Conservation (phyloP, 2,113 vertebrate species). For the Bubalus kerabau region DNA sequence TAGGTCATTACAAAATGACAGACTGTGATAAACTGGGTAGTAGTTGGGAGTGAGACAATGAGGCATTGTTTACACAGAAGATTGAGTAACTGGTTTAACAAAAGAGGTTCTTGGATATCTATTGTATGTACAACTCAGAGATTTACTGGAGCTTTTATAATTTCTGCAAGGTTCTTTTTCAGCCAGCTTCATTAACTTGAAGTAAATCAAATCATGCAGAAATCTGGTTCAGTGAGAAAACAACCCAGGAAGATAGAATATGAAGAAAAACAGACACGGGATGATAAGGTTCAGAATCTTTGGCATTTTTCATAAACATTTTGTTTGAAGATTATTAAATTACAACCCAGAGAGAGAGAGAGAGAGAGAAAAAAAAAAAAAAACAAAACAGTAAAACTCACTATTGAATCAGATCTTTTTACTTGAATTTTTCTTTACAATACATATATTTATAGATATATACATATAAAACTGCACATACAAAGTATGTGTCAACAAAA, state of each 20-base stretch:
- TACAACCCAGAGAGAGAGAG: constrained; percentile 34
- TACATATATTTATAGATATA: constrained; percentile 5
- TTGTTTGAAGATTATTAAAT: constrained; percentile 75
- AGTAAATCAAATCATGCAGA: constrained; percentile 84
- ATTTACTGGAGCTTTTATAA: constrained; percentile 82
- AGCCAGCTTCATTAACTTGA: constrained; percentile 82
- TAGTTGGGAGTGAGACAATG: constrained; percentile 73
- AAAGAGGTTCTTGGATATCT: constrained; percentile 75
- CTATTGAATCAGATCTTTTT: constrained; percentile 65
- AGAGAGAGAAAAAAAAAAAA: background rate
- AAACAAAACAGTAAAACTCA: background rate
- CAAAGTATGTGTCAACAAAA: constrained; percentile 57
- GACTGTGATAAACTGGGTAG: constrained; percentile 76
- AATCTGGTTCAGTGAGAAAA: constrained; percentile 77
- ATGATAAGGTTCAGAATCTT: constrained; percentile 79
- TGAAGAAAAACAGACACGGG: constrained; percentile 79
- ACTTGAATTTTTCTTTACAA: constrained; percentile 51
- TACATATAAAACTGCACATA: background rate
- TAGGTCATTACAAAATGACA: constrained; percentile 73
- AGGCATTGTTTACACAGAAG: constrained; percentile 81
- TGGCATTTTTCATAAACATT: constrained; percentile 81
- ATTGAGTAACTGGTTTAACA: constrained; percentile 77
- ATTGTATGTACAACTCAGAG: constrained; percentile 78
- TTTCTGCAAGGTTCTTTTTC: constrained; percentile 79
- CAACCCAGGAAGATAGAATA: constrained; percentile 76